Percentiles rank a stretch among this genome's conserved stretches.
Conservation (phyloP, 2,888 invertebrate genomes). For the Sphaerophoria rueppellii region DNA sequence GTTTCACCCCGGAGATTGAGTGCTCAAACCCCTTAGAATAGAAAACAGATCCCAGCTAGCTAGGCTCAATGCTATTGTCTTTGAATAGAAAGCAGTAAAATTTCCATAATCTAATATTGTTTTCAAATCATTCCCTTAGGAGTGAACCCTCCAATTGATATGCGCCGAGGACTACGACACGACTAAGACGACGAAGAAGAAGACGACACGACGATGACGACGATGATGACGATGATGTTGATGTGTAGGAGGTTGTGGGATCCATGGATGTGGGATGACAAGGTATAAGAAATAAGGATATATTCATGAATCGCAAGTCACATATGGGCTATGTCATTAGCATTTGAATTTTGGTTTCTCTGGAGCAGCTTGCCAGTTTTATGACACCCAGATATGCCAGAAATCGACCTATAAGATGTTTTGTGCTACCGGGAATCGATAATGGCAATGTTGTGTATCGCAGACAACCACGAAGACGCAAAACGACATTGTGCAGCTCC, state of each 20-base stretch:
- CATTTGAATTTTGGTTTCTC: constrained; percentile 71
- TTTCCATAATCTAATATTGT: constrained; percentile 74
- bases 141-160: constrained; percentile 71
- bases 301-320: constrained; percentile 64
- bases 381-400: constrained; percentile 64
- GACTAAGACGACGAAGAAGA: constrained; percentile 45
- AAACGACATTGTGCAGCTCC: not conserved
- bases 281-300: constrained; percentile 17
- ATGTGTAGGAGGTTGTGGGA: constrained; percentile 22
- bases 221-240: constrained; percentile 29
- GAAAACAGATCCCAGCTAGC: not conserved
- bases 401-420: constrained; percentile 69
- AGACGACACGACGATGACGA: constrained; percentile 73
- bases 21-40: constrained; percentile 30
- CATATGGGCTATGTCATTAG: constrained; percentile 72
- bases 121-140: constrained; percentile 71
- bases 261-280: constrained; percentile 20
- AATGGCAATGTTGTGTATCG: constrained; percentile 66
- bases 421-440: constrained; percentile 65
- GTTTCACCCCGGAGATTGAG: constrained; percentile 18
- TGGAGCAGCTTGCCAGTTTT: constrained; percentile 68
- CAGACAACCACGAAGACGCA: constrained; percentile 13
- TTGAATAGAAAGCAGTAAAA: constrained; percentile 66
- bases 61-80: constrained; percentile 26
- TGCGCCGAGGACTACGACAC: constrained; percentile 76